Base-by-base conservation (phyloP, 2,113 vertebrate species). In the Synodontis membranacea region DNA sequence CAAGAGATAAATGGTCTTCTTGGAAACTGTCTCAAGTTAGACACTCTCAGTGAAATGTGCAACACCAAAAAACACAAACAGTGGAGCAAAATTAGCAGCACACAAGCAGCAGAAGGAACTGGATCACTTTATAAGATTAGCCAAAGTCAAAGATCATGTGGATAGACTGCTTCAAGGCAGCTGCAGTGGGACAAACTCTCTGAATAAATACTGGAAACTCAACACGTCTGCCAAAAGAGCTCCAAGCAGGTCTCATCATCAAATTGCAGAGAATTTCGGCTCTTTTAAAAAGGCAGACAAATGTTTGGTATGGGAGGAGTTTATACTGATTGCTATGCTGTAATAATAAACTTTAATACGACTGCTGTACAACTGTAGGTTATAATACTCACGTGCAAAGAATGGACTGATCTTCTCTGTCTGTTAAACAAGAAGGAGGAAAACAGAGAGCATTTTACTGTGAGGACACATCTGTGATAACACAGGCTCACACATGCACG, bases 361-460 rank as follows among this genome's bases (percentile, higher is more conserved):
- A 50, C 74, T 50, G 46, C 6, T 9, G 12, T 78, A 9, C 78
- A 58, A 80, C 23, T 37, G 48, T 21, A 79, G 76, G 3, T 39
- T 42, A 5, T 58, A 25, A 70, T 89, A 97, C 97, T 97, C 92
- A 98, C 97, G 97, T 97, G 97, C 97, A 98, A 72, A 98, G 96
- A 90, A 97, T 98, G 44, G 97, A 93, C 88, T 98, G 97, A 88
- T 98, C 97, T 92, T 98, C 97, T 87, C 97, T 94, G 92, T 98
- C 97, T 98, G 94, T 88, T 37, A 42, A 88, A 89, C 28, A 84
- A 87, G 39, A 68, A 44, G 72, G 44, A 87, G 8, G 50, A 75
- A 84, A 76, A 60, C 21, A 56, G 44, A 66, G 9, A 64, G 19
- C 48, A 81, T 56, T 70, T 80, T 50, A 80, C 58, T 79, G 56